These are phyloP conservation scores for Idaea straminata DNA, from an alignment of 2,888 invertebrate species.

Conservation along the genomic window DNA sequence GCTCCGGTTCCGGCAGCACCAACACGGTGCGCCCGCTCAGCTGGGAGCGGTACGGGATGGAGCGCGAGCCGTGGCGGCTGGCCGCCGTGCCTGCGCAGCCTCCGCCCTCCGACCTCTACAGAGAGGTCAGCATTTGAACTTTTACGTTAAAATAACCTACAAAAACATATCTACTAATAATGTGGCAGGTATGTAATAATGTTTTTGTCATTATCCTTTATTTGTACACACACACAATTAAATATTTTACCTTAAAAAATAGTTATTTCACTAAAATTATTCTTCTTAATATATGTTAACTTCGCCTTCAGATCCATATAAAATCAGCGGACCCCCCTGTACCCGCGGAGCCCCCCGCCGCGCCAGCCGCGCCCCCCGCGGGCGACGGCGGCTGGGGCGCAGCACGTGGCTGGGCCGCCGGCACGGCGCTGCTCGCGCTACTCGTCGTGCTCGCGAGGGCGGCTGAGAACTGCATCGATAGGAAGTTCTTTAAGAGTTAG, in stretches of 20 bases:
- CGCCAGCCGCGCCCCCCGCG: constrained; percentile 10
- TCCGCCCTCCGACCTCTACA: constrained; percentile 5
- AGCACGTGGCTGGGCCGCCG: constrained; percentile 49
- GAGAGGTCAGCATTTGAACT: too few relatives aligned
- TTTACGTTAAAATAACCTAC: too few relatives aligned
- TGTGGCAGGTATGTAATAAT: too few relatives aligned
- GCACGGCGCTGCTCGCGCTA: constrained; percentile 47
- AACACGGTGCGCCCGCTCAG: constrained; percentile 13
- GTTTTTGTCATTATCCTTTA: too few relatives aligned
- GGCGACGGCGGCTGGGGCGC: constrained; percentile 31
- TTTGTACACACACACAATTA: too few relatives aligned
- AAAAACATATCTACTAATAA: too few relatives aligned
- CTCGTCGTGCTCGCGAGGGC: constrained; percentile 47
- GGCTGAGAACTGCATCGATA: constrained; percentile 50
- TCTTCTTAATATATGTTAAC: not conserved
- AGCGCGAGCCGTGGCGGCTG: constrained; percentile 24
- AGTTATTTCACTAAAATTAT: too few relatives aligned
- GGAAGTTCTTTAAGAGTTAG: constrained; percentile 43
- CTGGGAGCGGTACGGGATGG: constrained; percentile 27
- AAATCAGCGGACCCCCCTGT: constrained; percentile 9
- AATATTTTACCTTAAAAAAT: too few relatives aligned
- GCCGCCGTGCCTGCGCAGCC: constrained; percentile 23
- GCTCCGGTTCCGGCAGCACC: constrained; percentile 12
- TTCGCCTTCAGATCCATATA: not conserved
- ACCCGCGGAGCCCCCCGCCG: constrained; percentile 10